phyloP scores from a whole-genome alignment of 2,888 invertebrate species.

The Netelia inedita region DNA sequence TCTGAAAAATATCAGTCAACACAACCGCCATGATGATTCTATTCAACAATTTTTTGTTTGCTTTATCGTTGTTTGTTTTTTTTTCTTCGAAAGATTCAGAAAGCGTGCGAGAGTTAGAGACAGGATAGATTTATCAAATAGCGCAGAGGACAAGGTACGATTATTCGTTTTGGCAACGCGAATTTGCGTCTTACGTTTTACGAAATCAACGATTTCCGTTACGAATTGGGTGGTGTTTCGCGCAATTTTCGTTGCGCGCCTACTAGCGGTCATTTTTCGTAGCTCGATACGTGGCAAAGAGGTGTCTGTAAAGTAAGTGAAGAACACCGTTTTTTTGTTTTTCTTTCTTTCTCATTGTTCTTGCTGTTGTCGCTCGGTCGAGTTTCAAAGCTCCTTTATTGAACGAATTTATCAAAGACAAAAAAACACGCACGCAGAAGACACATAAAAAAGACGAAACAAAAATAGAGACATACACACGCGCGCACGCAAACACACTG shows the following conservation, averaged over 20 bases:
- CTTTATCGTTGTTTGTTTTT: neutral
- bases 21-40: slow-evolving; percentile 69
- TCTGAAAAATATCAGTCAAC: slow-evolving; percentile 79
- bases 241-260: neutral
- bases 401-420: slow-evolving; percentile 65
- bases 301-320: slow-evolving; percentile 69
- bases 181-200: neutral
- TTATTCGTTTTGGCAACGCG: neutral
- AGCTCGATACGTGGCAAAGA: slow-evolving; percentile 41
- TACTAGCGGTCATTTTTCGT: slow-evolving; percentile 7
- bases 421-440: slow-evolving; percentile 59
- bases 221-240: slow-evolving; percentile 60
- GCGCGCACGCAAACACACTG: slow-evolving; percentile 28
- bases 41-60: neutral
- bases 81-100: slow-evolving; percentile 1
- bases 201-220: slow-evolving; percentile 22
- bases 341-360: slow-evolving; percentile 21
- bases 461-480: slow-evolving; percentile 15
- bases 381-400: slow-evolving; percentile 73
- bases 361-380: slow-evolving; percentile 35
- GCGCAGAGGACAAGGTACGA: neutral
- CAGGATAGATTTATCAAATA: slow-evolving; percentile 1
- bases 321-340: slow-evolving; percentile 5
- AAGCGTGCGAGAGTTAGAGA: neutral
- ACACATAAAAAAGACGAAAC: slow-evolving; percentile 17